Base-by-base conservation (phyloP, 1,140 invertebrate genomes). In the Pararge aegeria region DNA sequence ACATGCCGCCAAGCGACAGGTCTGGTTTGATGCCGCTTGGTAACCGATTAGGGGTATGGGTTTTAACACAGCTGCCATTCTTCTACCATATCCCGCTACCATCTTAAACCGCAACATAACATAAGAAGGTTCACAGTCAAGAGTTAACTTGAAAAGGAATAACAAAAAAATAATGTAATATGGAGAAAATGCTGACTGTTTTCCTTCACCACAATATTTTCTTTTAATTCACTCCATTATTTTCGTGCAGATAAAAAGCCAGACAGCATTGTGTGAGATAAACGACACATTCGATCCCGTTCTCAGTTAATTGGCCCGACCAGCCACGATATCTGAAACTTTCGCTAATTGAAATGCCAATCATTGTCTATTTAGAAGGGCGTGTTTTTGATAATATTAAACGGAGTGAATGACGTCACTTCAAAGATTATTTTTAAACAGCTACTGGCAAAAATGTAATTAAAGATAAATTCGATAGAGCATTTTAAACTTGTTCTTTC, bases 301-400 rank as follows among this genome's bases (percentile, higher is more conserved):
- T 15, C 15, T 5, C 38, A 42, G 55, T 66, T 62, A 58, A 58
- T 59, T 52, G 64, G 61, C 53, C 30, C 57, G 55, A 49, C 49
- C 38, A 29, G 30, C 64, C 18, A 38, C 30, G 51, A 65, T 76
- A 67, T 65, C 64, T 66, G 64, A 63, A 63, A 66, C 64, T 58
- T 55, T 54, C 57, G 53, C 61, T 61, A 76, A 80, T 80, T 78
- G 78, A 73, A 80, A 80, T 70, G 75, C 70, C 75, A 75, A 74
- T 76, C 78, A 78, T 66, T 50, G 37, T 50, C 38, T 42, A 42
- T 42, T 42, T 42, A 16, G 13, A 18, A 18, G 13, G n/a, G 0
- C 13, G n/a, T 18, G 16, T 5, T 42, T 42, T 42, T 42, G 34
- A 37, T 37, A 37, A 37, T 37, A 42, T 18, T 42, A 7, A 42